Percentiles rank a stretch among this genome's conserved stretches.
Evolutionary conservation across 2,888 invertebrate species (phyloP).

Genomic region (Parthenolecanium corni): DNA sequence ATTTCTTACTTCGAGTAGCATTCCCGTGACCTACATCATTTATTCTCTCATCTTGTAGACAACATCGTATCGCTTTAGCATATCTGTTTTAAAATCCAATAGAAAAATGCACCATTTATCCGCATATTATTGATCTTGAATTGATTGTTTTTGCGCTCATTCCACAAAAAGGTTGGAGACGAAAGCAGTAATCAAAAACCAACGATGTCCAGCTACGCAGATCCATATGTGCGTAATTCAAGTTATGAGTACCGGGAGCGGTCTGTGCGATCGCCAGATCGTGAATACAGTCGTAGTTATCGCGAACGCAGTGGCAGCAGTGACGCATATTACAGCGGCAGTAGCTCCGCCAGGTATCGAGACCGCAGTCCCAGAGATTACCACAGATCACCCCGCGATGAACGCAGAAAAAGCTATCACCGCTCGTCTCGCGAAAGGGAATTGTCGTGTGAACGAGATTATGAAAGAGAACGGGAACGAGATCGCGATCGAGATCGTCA

Average conservation of each 20-base stretch:
- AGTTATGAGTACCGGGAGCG: slow-evolving; percentile 5
- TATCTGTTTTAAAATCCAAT: no score
- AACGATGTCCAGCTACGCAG: slow-evolving; percentile 2
- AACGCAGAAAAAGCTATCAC: background rate
- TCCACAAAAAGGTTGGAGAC: no score
- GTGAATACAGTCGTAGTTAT: background rate
- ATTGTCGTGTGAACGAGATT: background rate
- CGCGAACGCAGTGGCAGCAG: background rate
- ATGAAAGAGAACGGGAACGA: background rate
- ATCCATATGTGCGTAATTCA: background rate
- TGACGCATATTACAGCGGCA: background rate
- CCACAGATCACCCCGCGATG: background rate
- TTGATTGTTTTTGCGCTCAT: background rate
- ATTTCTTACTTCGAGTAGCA: no score
- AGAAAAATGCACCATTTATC: background rate
- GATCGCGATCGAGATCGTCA: background rate
- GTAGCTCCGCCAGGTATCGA: background rate
- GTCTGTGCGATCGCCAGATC: background rate
- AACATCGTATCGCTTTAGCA: no score
- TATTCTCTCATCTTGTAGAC: no score
- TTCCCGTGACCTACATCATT: no score
- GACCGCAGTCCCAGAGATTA: slow-evolving; percentile 2
- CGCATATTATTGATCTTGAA: background rate
- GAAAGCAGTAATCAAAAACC: background rate
- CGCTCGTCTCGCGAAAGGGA: background rate